These are phyloP conservation scores for Keiferia lycopersicella DNA, from an alignment of 2,888 invertebrate genomes.

Conservation along the genomic window DNA sequence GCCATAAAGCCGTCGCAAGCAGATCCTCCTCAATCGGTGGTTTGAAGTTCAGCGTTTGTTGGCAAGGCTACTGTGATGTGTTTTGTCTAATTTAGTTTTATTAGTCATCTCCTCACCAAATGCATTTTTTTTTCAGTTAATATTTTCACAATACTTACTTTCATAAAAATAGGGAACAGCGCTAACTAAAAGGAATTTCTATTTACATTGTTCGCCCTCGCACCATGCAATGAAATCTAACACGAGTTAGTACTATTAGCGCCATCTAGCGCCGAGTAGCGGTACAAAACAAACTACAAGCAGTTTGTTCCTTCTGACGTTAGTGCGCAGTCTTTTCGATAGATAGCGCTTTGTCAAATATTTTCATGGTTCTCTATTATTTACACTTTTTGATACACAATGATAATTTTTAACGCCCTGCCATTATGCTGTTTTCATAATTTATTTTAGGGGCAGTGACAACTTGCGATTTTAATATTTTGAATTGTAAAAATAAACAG, in stretches of 20 bases:
- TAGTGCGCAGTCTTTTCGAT: not conserved
- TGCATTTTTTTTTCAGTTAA: constrained; percentile 32
- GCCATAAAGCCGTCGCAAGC: constrained; percentile 49
- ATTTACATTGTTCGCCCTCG: not conserved
- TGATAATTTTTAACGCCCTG: no score
- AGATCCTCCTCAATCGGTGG: constrained; percentile 67
- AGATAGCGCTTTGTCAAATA: not conserved
- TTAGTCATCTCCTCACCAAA: constrained; percentile 34
- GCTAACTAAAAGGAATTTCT: not conserved
- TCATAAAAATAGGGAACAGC: not conserved
- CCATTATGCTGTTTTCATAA: not conserved
- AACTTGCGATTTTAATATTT: not conserved
- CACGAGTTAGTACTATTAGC: constrained; percentile 33
- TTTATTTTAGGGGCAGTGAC: not conserved
- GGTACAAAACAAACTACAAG: constrained; percentile 29
- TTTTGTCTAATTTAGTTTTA: constrained; percentile 34
- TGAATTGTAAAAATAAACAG: not conserved
- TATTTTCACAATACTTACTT: not conserved
- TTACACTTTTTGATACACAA: no score
- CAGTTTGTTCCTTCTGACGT: not conserved
- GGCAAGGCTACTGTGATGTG: constrained; percentile 59
- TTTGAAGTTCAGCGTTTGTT: constrained; percentile 66
- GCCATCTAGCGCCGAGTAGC: constrained; percentile 69
- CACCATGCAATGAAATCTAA: not conserved
- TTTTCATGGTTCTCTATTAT: not conserved